Conservation (phyloP, 2,113 vertebrate genomes). For the Stegastes partitus region DNA sequence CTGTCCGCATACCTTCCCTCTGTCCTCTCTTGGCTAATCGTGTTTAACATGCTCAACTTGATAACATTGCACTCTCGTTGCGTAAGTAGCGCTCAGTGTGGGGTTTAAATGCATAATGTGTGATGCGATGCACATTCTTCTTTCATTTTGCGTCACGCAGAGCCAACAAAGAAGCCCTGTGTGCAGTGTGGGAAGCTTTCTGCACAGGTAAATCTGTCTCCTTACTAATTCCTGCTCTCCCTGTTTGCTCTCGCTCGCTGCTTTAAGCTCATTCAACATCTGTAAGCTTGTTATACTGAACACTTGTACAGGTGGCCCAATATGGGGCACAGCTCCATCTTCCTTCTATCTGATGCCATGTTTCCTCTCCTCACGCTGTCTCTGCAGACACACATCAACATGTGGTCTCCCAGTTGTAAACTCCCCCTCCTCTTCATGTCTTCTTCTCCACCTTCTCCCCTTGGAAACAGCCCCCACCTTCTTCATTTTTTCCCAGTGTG, state of each 20-base stretch:
- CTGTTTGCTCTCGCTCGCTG: slow-evolving; percentile 36
- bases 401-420: slow-evolving; percentile 1
- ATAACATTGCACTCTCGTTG: slow-evolving; percentile 34
- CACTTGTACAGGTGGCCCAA: slow-evolving; percentile 31
- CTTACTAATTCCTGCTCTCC: slow-evolving; percentile 12
- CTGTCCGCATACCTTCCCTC: background rate
- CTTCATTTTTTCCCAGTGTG: slow-evolving; percentile 16
- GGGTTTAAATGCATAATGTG: slow-evolving; percentile 22
- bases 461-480: slow-evolving; percentile 17
- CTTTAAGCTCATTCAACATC: slow-evolving; percentile 32
- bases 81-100: slow-evolving; percentile 19
- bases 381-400: slow-evolving; percentile 16
- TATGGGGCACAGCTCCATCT: background rate
- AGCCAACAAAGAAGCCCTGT: background rate
- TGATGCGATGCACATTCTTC: slow-evolving; percentile 11
- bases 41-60: slow-evolving; percentile 18
- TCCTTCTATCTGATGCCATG: background rate
- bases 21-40: background rate
- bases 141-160: slow-evolving; percentile 8
- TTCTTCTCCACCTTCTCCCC: slow-evolving; percentile 11
- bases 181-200: slow-evolving; percentile 29
- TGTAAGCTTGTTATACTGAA: slow-evolving; percentile 37
- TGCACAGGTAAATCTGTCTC: slow-evolving; percentile 21
- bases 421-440: slow-evolving; percentile 1
- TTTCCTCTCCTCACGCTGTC: background rate